These are phyloP conservation scores for Capreolus pygargus DNA, from an alignment of 2,113 vertebrate species.

Conservation along the genomic window DNA sequence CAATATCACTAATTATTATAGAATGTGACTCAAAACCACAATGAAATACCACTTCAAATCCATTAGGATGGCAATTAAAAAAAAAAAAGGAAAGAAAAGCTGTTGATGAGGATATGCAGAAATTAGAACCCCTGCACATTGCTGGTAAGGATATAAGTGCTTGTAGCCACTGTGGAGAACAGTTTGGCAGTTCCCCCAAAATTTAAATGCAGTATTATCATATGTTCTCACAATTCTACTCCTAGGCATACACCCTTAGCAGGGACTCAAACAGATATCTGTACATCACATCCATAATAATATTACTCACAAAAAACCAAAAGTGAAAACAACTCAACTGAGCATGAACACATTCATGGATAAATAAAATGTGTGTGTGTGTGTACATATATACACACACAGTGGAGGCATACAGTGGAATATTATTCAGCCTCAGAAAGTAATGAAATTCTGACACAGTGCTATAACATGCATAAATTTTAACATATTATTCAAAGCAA, in stretches of 20 bases:
- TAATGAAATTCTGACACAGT: conserved; percentile 25
- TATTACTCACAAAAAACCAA: background rate
- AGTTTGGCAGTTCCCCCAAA: background rate
- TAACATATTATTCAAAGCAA: conserved; percentile 7
- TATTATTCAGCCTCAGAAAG: background rate
- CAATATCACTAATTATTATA: background rate
- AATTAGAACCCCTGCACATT: background rate
- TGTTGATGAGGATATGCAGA: background rate
- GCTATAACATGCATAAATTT: background rate
- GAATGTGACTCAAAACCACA: background rate
- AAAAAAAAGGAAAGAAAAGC: background rate
- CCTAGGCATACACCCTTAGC: background rate
- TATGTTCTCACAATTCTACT: background rate
- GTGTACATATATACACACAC: background rate
- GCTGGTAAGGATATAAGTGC: background rate
- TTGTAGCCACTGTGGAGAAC: background rate
- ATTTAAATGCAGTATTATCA: background rate
- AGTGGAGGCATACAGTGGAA: background rate
- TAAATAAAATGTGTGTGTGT: background rate
- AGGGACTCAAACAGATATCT: background rate
- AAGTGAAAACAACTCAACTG: background rate
- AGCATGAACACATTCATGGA: background rate
- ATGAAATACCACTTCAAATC: background rate
- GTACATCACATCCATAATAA: background rate
- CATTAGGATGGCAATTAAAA: background rate